Evolutionary conservation across 2,888 invertebrate genomes (phyloP).

Genomic region (Athripsodes cinereus): DNA sequence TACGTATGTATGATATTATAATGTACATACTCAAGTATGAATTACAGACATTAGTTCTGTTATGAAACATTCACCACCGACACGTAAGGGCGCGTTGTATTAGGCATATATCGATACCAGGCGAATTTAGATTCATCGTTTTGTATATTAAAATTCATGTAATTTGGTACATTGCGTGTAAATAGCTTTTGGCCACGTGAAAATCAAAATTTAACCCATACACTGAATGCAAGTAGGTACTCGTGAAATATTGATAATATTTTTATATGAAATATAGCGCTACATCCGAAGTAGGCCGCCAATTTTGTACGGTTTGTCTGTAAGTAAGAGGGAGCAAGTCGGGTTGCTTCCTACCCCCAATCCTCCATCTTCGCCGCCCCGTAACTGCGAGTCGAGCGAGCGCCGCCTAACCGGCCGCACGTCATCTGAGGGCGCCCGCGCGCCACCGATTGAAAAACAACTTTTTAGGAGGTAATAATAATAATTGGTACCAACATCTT

Average conservation of each 20-base stretch:
- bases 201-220: neutral
- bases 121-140: too few relatives aligned
- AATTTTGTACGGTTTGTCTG: constrained; percentile 13
- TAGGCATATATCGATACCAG: too few relatives aligned
- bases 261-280: too few relatives aligned
- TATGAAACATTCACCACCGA: too few relatives aligned
- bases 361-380: neutral
- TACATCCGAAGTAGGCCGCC: constrained; percentile 1
- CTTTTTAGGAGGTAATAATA: too few relatives aligned
- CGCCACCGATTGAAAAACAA: constrained; percentile 13
- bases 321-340: neutral
- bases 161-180: neutral
- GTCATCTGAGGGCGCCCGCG: constrained; percentile 18
- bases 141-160: too few relatives aligned
- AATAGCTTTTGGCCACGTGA: neutral
- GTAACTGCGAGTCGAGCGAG: constrained; percentile 19
- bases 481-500: too few relatives aligned
- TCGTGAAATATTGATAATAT: neutral
- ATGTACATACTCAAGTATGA: too few relatives aligned
- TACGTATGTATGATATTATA: too few relatives aligned
- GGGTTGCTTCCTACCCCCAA: neutral
- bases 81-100: too few relatives aligned
- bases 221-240: neutral
- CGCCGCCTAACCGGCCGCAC: constrained; percentile 21
- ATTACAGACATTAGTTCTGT: too few relatives aligned